Evolutionary conservation across 2,797 vertebrate species (phyloP).

Genomic region (Anguilla anguilla): DNA sequence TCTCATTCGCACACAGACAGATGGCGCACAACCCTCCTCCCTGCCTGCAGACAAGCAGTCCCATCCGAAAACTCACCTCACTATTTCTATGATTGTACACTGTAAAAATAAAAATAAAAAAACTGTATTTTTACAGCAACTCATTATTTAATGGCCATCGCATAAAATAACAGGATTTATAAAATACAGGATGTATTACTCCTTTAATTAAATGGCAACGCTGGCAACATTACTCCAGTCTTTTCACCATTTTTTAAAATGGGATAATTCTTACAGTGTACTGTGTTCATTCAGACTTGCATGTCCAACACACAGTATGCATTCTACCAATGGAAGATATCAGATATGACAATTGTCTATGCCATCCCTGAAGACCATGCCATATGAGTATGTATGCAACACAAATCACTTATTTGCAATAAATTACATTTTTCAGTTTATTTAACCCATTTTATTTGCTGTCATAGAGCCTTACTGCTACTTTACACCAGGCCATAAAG

Average conservation of each 20-base stretch:
- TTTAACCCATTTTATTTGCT: too few relatives aligned
- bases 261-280: too few relatives aligned
- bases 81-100: not conserved
- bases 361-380: not conserved
- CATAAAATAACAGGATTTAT: too few relatives aligned
- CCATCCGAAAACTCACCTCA: not conserved
- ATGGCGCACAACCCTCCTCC: conserved; percentile 73
- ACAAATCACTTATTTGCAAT: not conserved
- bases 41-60: conserved; percentile 40
- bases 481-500: too few relatives aligned
- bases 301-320: not conserved
- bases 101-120: not conserved
- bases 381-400: not conserved
- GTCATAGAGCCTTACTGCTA: too few relatives aligned
- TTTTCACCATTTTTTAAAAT: too few relatives aligned
- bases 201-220: too few relatives aligned
- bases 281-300: not conserved
- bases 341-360: not conserved
- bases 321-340: not conserved
- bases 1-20: conserved; percentile 59
- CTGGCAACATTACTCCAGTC: too few relatives aligned
- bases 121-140: too few relatives aligned
- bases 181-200: too few relatives aligned
- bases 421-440: not conserved
- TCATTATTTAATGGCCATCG: too few relatives aligned